These are phyloP conservation scores for Drosophila ustulata DNA, from an alignment of 2,888 invertebrate species.

Conservation along the genomic window DNA sequence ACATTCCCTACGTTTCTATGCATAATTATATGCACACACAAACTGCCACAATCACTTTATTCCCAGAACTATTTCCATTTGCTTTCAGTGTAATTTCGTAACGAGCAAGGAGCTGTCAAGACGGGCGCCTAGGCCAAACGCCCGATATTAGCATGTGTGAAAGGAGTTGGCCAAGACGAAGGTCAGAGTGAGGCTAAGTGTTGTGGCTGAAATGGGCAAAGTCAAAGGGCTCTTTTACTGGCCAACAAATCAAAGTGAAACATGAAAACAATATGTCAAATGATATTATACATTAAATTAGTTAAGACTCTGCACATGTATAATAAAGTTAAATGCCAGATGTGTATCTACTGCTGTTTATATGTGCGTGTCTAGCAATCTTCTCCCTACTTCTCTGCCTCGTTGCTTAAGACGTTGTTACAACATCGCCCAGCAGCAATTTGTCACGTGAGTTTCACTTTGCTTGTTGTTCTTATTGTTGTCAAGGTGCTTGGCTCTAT, in stretches of 20 bases:
- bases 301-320: conserved; percentile 67
- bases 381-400: conserved; percentile 30
- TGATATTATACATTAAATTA: conserved; percentile 83
- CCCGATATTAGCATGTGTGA: conserved; percentile 54
- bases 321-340: conserved; percentile 68
- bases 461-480: conserved; percentile 24
- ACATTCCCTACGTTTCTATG: neutral
- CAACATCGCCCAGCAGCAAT: conserved; percentile 70
- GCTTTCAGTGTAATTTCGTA: conserved; percentile 34
- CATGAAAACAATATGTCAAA: conserved; percentile 82
- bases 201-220: conserved; percentile 3
- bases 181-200: neutral
- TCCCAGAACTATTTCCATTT: neutral
- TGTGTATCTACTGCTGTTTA: conserved; percentile 5
- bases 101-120: conserved; percentile 28
- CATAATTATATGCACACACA: neutral
- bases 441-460: conserved; percentile 71
- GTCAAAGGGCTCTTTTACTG: conserved; percentile 45
- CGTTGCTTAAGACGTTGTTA: conserved; percentile 50
- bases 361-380: conserved; percentile 36
- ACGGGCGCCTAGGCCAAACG: conserved; percentile 36
- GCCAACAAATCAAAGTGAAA: conserved; percentile 77
- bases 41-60: neutral
- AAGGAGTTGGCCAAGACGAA: conserved; percentile 5
- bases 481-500: conserved; percentile 20